These are phyloP conservation scores for Drosophila putrida DNA, from an alignment of 2,888 invertebrate species.

Conservation along the genomic window DNA sequence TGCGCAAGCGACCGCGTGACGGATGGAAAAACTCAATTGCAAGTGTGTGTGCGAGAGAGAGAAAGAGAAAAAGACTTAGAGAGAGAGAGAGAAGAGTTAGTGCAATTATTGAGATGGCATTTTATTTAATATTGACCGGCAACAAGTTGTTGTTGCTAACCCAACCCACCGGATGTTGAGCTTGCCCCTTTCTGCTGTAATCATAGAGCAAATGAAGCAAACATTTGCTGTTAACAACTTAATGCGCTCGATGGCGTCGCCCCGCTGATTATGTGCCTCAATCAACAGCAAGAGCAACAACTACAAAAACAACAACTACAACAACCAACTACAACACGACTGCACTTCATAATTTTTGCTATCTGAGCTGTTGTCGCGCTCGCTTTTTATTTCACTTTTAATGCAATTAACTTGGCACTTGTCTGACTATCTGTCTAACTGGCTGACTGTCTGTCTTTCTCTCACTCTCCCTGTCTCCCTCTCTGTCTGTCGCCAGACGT, in stretches of 20 bases:
- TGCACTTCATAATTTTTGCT: slow-evolving; percentile 80
- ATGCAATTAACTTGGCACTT: slow-evolving; percentile 79
- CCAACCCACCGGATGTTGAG: slow-evolving; percentile 71
- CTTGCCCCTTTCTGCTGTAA: slow-evolving; percentile 50
- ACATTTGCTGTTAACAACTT: slow-evolving; percentile 83
- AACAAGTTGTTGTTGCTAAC: slow-evolving; percentile 40
- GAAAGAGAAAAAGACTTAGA: too few relatives aligned
- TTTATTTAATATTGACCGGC: slow-evolving; percentile 20
- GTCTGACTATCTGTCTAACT: slow-evolving; percentile 59
- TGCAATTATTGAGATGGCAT: slow-evolving; percentile 17
- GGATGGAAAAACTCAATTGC: slow-evolving; percentile 37
- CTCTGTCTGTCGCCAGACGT: slow-evolving; percentile 46
- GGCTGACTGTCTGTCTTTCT: slow-evolving; percentile 2
- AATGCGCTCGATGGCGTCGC: slow-evolving; percentile 73
- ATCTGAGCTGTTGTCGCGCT: slow-evolving; percentile 74
- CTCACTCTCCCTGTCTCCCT: not conserved
- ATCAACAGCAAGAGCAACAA: slow-evolving; percentile 64
- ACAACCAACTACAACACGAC: slow-evolving; percentile 35
- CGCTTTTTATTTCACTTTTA: slow-evolving; percentile 79
- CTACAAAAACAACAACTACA: slow-evolving; percentile 32
- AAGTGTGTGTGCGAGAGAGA: not conserved
- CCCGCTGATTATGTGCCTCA: slow-evolving; percentile 78
- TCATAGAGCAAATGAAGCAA: slow-evolving; percentile 81
- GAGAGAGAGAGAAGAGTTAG: not conserved
- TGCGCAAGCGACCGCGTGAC: slow-evolving; percentile 56